Evolutionary conservation across 2,797 vertebrate genomes (phyloP), one percentile per base, ranked within the genome.

Genomic region (Poecilia picta): DNA sequence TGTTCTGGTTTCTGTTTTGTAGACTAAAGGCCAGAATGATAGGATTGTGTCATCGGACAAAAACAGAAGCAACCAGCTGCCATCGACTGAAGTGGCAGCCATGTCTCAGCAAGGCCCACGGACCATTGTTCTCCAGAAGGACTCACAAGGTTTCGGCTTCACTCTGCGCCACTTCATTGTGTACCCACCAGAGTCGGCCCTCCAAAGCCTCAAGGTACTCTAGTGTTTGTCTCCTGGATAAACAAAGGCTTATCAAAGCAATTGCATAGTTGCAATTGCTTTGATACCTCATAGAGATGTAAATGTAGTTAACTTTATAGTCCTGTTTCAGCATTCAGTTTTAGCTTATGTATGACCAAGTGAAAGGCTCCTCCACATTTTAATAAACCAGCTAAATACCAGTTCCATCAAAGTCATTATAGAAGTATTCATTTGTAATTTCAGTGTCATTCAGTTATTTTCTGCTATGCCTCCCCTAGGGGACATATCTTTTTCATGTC

Each of bases 81-180:
- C 94, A 1, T 90, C 84, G 2, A 87, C 91, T 7, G 91, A 89
- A 68, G 91, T 95, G 68, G 95, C 96, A 81, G 88, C 93, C 7
- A 72, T 96, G 84, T 92, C 92, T 5, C 97, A 96, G 96, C 93
- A 90, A 68, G 95, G 96, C 1, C 96, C 96, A 0, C 93, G 90
- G 76, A 97, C 97, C 0, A 87, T 99, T 89, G 92, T 96, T 76
- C 96, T 99, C 79, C 96, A 85, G 80, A 99, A 99, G 91, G 98
- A 95, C 88, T 91, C 92, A 0, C 97, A 98, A 91, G 98, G 97
- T 18, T 99, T 98, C 0, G 98, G 98, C 78, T 99, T 99, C 94
- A 99, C 98, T 47, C 93, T 99, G 45, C 97, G 98, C 0, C 98
- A 99, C 91, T 99, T 99, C 94, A 98, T 99, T 28, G 97, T 99